Base-by-base conservation (phyloP, 2,888 invertebrate genomes). In the Aspidiotus rigidus region DNA sequence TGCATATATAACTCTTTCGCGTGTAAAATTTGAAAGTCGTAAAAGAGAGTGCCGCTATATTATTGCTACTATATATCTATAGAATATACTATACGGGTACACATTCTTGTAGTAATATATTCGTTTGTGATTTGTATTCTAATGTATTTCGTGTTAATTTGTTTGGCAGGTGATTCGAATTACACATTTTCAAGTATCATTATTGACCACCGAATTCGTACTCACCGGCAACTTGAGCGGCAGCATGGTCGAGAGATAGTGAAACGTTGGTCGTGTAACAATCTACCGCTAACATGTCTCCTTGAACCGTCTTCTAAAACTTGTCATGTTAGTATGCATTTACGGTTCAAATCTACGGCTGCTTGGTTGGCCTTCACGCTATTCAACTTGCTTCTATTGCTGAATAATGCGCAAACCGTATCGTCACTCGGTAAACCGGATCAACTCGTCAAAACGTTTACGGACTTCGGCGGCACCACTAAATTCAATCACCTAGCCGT, bases 401-500 rank as follows among this genome's bases (percentile, higher is more conserved):
- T 49, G 13, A 49, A n/a, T 8, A 62, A 13, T 15, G n/a, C 10
- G 16, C 40, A 11, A 17, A 44, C 49, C 42, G 16, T 44, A 8
- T 40, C 54, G 13, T 49, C 69, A 13, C 28, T 28, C 28, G 28
- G 28, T 28, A 28, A 28, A 28, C 17, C 56, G 56, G 17, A 42
- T 7, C 57, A 42, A 7, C 28, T 42, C 16, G 44, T 72, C 70
- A 72, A 69, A 59, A 70, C 67, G 40, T 72, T 72, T 39, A 55
- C 64, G 49, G 72, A 71, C 11, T 57, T 69, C n/a, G 40, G 60
- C 17, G 61, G 64, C n/a, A 69, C 69, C 2, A 41, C 70, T 13
- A 69, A 70, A 61, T 88, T 94, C 82, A 92, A 93, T 80, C 93
- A 93, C 79, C 83, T 95, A 75, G 90, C 90, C 75, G 89, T 95